Evolutionary conservation across 2,888 invertebrate genomes (phyloP).

Genomic region (Nowickia ferox): DNA sequence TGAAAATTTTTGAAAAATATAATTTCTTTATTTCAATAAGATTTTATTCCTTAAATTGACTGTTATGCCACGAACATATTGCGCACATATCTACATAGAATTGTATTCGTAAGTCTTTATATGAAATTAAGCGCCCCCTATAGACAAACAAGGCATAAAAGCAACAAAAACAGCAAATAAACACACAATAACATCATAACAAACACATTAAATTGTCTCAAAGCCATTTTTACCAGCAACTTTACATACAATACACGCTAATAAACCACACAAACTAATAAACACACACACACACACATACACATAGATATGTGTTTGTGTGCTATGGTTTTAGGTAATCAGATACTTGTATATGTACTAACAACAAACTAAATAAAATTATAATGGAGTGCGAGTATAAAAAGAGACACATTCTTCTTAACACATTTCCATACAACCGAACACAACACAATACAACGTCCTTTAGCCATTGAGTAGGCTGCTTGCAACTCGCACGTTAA

Average conservation of each 20-base stretch:
- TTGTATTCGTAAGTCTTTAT: conserved; percentile 33
- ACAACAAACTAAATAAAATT: conserved; percentile 58
- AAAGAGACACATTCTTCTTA: conserved; percentile 40
- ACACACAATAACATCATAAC: conserved; percentile 64
- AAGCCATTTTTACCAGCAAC: conserved; percentile 64
- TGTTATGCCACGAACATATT: not conserved
- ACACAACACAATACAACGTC: conserved; percentile 10
- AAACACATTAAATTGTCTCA: conserved; percentile 71
- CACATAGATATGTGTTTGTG: not conserved
- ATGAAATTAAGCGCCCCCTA: conserved; percentile 67
- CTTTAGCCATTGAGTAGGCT: conserved; percentile 46
- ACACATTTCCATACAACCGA: conserved; percentile 13
- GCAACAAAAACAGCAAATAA: conserved; percentile 36
- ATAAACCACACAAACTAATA: not conserved
- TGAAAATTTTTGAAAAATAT: not conserved
- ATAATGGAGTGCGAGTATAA: conserved; percentile 52
- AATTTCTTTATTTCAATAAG: not conserved
- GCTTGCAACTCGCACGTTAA: conserved; percentile 36
- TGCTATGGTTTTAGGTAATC: not conserved
- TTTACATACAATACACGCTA: conserved; percentile 25
- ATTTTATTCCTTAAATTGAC: conserved; percentile 32
- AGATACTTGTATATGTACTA: not conserved
- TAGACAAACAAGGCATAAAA: conserved; percentile 58
- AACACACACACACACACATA: conserved; percentile 10
- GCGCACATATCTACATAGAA: not conserved